phyloP scores from a whole-genome alignment of 2,113 vertebrate species.

The Podarcis raffonei region DNA sequence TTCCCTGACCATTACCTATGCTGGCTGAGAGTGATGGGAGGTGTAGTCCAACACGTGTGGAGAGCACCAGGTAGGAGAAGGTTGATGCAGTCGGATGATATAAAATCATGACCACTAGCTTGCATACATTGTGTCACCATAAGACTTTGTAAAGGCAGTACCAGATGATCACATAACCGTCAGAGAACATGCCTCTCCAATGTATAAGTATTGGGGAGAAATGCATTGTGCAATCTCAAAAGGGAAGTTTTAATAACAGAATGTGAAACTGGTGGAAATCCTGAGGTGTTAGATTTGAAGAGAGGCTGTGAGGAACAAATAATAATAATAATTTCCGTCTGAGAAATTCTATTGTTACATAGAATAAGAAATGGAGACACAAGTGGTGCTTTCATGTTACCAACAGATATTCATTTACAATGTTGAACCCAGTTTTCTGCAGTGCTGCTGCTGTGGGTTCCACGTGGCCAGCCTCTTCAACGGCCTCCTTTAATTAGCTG shows the following conservation, averaged over 20 bases:
- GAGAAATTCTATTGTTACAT: background rate
- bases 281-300: background rate
- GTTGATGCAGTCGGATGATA: background rate
- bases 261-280: background rate
- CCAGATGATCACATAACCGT: background rate
- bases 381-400: background rate
- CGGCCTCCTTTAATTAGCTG: background rate
- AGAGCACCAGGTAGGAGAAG: no score
- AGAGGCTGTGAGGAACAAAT: background rate
- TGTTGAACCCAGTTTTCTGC: background rate
- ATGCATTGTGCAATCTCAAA: background rate
- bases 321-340: background rate
- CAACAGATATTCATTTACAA: background rate
- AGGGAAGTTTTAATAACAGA: background rate
- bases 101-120: background rate
- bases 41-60: no score
- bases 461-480: background rate
- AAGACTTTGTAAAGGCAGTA: background rate
- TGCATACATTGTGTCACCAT: background rate
- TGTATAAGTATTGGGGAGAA: background rate
- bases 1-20: no score
- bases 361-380: background rate
- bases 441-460: no score
- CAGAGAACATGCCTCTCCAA: background rate
- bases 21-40: no score